These are phyloP conservation scores for Darevskia mixta DNA, from an alignment of 2,797 vertebrate genomes.

Conservation along the genomic window DNA sequence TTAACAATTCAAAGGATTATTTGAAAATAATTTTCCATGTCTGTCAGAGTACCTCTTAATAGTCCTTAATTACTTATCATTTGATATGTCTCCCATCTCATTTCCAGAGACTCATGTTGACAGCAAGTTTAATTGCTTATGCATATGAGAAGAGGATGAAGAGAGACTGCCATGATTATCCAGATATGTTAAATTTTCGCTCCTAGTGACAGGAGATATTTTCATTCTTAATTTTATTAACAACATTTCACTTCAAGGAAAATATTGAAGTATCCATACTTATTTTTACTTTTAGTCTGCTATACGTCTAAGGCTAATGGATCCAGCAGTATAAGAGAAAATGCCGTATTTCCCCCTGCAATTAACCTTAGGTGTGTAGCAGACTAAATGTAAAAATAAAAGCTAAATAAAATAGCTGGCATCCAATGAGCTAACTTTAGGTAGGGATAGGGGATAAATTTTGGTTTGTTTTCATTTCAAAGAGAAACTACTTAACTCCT, in stretches of 20 bases:
- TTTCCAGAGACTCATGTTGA: slow-evolving; percentile 21
- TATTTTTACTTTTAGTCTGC: background rate
- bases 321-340: background rate
- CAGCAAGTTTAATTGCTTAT: slow-evolving; percentile 20
- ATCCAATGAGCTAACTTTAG: background rate
- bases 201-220: slow-evolving; percentile 1
- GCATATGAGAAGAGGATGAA: background rate
- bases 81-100: slow-evolving; percentile 30
- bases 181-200: background rate
- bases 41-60: slow-evolving; percentile 48
- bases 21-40: slow-evolving; percentile 25
- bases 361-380: background rate
- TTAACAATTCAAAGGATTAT: slow-evolving; percentile 36
- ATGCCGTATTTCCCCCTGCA: no score
- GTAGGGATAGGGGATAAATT: no score
- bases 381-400: background rate
- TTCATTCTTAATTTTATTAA: slow-evolving; percentile 16
- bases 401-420: background rate
- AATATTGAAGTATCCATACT: background rate
- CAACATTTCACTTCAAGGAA: background rate
- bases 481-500: no score
- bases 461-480: no score
- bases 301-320: background rate
- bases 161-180: background rate
- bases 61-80: slow-evolving; percentile 37